These are phyloP conservation scores for Ceriagrion tenellum DNA, from an alignment of 2,888 invertebrate species.

Conservation along the genomic window DNA sequence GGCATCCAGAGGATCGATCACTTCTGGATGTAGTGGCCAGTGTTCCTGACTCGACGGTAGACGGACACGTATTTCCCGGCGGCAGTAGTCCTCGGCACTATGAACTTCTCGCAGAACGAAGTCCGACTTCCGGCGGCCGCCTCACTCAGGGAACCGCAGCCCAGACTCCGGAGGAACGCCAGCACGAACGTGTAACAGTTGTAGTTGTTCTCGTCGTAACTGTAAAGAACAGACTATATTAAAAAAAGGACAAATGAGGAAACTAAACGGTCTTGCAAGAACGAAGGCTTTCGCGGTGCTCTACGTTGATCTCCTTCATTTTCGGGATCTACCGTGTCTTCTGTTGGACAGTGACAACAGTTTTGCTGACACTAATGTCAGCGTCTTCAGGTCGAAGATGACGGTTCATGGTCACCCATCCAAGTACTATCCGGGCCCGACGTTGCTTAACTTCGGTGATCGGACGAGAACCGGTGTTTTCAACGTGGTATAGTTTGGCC, in stretches of 20 bases:
- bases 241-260: not conserved
- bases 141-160: conserved; percentile 85
- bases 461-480: no score
- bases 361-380: no score
- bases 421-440: no score
- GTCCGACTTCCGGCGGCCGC: conserved; percentile 83
- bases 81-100: conserved; percentile 89
- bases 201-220: conserved; percentile 87
- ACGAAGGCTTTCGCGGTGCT: no score
- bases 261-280: no score
- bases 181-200: conserved; percentile 94
- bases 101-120: conserved; percentile 88
- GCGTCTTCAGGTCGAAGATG: no score
- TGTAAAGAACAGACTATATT: conserved; percentile 70
- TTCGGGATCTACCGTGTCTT: no score
- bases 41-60: conserved; percentile 85
- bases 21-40: conserved; percentile 78
- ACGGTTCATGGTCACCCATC: no score
- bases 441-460: no score
- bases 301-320: no score
- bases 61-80: conserved; percentile 92
- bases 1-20: not conserved
- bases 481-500: no score
- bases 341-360: no score
- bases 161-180: conserved; percentile 86